Evolutionary conservation across 1,140 invertebrate genomes (phyloP), one percentile per base, ranked within the genome.

Genomic region (Tenebrio molitor): DNA sequence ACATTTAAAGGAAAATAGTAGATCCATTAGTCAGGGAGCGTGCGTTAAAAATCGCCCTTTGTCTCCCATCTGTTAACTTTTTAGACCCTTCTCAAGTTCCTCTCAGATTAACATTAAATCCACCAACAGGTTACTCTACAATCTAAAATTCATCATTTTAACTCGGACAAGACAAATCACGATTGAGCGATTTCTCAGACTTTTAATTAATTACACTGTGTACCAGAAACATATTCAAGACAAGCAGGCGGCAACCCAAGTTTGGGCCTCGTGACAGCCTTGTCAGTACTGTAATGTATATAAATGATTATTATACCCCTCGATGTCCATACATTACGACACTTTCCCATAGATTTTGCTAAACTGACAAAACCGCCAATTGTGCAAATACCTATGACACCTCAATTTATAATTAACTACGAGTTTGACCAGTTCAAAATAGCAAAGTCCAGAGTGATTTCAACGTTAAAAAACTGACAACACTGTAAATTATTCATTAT

Each of bases 1-100:
- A 66, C 64, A 44, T 66, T 66, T 44, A 66, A 41, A 66, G 34
- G 64, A 66, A 42, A 66, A 66, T 25, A 44, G 19, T 44, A 42
- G 64, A 66, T 42, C 64, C 64, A 66, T 66, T 66, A 44, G 64
- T 66, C 64, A 66, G 39, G 25, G 16, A 44, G 42, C 10, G 23
- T 44, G 39, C 23, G 64, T 66, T 66, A 66, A 66, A 66, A 66
- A 66, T 66, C 64, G 36, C 64, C 42, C 64, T 66, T 44, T 44
- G 64, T 41, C 42, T 29, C 39, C 42, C 39, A 66, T 42, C 42
- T 44, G 36, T 66, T 66, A 58, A 58, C 21, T 58, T 58, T 58
- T 58, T 29, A n/a, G 50, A 58, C 50, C 50, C 50, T 58, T 25
- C 23, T 58, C 50, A 29, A 58, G 15, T 17, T 50, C 21, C 23